Evolutionary conservation across 2,113 vertebrate species (phyloP), one percentile per base, ranked within the genome.

Genomic region (Procapra przewalskii): DNA sequence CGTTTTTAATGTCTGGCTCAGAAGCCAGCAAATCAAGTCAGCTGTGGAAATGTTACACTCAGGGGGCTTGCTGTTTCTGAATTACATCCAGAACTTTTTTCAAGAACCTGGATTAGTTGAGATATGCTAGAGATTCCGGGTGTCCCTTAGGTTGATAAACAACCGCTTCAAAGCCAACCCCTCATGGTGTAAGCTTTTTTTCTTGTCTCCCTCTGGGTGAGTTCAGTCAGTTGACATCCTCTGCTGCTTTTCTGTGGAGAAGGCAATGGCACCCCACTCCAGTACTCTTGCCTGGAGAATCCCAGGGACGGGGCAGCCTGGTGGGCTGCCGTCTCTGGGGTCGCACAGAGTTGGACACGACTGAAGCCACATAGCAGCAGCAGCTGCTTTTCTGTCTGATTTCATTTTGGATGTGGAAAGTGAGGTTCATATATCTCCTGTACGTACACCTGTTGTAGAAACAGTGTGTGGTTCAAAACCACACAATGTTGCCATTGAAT

Each of bases 31-130:
- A 91, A 89, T 81, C 77, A 57, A 25, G 82, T 91, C 94, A 97
- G 93, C 96, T 90, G 91, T 94, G 97, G 96, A 97, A 96, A 95
- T 89, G 89, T 59, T 91, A 62, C 87, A 93, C 89, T 96, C 83
- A 89, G 79, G 45, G 52, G 50, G 57, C 57, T 94, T 23, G 2
- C 71, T 25, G 7, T 94, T 62, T 91, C 82, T 91, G 86, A 97
- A 94, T 95, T 36, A 50, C 60, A 81, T 96, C 93, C 97, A 94
- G 88, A 91, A 83, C 85, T 83, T 93, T 67, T 90, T 60, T 43
- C 77, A 97, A 97, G 94, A 97, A 91, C 55, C 60, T 33, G 77
- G 96, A 96, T 97, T 97, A 97, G 77, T 89, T 95, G 92, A 98
- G 96, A 95, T 96, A 98, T 91, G 81, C 67, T 95, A 31, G 84